Evolutionary conservation across 2,113 vertebrate species (phyloP), one percentile per base, ranked within the genome.

Genomic region (Athene cunicularia): DNA sequence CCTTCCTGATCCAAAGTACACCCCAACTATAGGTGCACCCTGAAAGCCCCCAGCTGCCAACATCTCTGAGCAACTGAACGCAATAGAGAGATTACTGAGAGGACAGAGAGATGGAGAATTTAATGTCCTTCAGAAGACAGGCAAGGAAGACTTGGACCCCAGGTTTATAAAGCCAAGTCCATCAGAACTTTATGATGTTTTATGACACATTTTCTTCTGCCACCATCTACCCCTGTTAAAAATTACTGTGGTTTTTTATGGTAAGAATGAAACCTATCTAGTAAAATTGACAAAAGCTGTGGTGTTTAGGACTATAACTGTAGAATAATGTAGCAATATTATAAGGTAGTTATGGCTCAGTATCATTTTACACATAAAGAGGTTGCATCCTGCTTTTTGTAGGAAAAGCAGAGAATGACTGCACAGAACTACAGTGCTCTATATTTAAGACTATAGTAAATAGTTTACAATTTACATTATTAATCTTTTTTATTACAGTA

Each of bases 361-460:
- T 79, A 72, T 95, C 68, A 32, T 81, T 96, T 96, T 77, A 49
- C 73, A 85, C 30, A 90, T 50, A 74, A 90, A 88, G 52, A 59
- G 7, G 3, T 28, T 60, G 19, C 83, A 66, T 63, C 39, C 64
- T 75, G 41, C 19, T 84, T 94, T 93, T 52, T 47, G 26, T 26
- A 33, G 52, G 37, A 76, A 73, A 77, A 49, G 27, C 28, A 23
- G 28, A 75, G 64, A 74, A 32, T 45, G 80, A 49, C 47, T 55
- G 17, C 45, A 41, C 33, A 60, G 62, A 91, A 82, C 55, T 66
- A 35, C 11, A 83, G 16, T 1, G 2, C 18, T 82, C 28, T 77
- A 1, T 16, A 32, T 32, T 55, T 80, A 91, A 58, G 35, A 56
- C 52, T 26, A 55, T 2, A 86, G 21, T 72, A 88, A 94, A 92